phyloP scores from a whole-genome alignment of 2,797 vertebrate species.

The Lutjanus campechanus region DNA sequence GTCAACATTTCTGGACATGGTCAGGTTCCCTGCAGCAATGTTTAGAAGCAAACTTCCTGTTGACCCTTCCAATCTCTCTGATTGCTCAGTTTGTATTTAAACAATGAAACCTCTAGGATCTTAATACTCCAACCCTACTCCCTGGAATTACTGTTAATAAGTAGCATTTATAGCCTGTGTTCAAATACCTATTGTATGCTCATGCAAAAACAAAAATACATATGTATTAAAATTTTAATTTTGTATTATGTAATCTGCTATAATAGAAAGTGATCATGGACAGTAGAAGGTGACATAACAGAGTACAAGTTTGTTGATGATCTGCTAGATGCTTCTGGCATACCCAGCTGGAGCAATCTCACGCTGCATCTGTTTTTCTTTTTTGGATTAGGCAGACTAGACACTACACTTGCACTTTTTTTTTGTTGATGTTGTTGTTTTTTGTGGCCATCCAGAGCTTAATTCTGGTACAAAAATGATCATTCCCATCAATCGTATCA shows the following conservation, averaged over 20 bases:
- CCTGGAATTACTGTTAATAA: constrained; percentile 1
- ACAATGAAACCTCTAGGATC: background rate
- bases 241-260: background rate
- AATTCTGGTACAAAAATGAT: too few species aligned
- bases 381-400: too few species aligned
- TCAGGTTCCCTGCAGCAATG: background rate
- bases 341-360: too few species aligned
- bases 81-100: constrained; percentile 3
- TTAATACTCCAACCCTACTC: background rate
- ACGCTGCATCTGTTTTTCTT: too few species aligned
- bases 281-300: background rate
- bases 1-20: background rate
- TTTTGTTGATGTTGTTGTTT: too few species aligned
- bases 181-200: constrained; percentile 13
- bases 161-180: constrained; percentile 5
- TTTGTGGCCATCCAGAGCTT: too few species aligned
- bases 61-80: background rate
- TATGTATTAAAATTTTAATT: background rate
- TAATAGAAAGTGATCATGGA: background rate
- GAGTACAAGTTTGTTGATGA: background rate
- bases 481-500: too few species aligned
- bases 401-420: too few species aligned
- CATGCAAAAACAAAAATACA: background rate
- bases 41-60: background rate
- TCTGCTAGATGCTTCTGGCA: too few species aligned